Base-by-base conservation (phyloP, 2,113 vertebrate genomes). In the Nothobranchius furzeri region DNA sequence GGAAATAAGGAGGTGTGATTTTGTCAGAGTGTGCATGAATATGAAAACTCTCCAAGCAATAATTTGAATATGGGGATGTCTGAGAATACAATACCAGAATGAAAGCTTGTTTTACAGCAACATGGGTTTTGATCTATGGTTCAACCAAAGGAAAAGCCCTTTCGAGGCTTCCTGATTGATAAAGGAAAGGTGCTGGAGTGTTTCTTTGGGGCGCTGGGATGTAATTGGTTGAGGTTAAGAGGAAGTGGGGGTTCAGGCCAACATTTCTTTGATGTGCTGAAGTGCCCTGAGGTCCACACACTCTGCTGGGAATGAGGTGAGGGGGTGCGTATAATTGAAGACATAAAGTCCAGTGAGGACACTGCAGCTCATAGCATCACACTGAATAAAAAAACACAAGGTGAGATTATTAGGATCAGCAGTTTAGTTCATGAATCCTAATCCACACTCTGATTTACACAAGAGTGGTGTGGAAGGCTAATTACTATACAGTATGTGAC, bases 231-330 rank as follows among this genome's bases (percentile, higher is more conserved):
- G 36, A 60, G 54, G 60, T 45, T 67, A 66, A 24, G 13, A 10
- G 58, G 49, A 43, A 52, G n/a, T 2, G 1, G 58, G 50, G 46
- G 58, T 24, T 68, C 57, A 60, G 40, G 53, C 57, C 60, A 61
- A 17, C n/a, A 5, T 60, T 42, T 63, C 78, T 85, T 85, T 89
- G 83, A 89, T 87, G 64, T 78, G 14, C 52, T 60, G 74, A 55
- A 74, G 53, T 47, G 66, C 81, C 83, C 78, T 51, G 60, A 72
- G 80, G 85, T 68, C 70, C 57, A 53, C 12, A 63, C n/a, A n/a
- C 49, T 76, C 79, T 72, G 72, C 83, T 72, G 75, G 50, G 76
- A 71, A 15, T 2, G 25, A 58, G 17, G 51, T 57, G 48, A 42
- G 46, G 71, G 43, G 17, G 71, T 55, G 59, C 50, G 52, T 59